Evolutionary conservation across 1,140 invertebrate species (phyloP).

Genomic region (Diabrotica virgifera): DNA sequence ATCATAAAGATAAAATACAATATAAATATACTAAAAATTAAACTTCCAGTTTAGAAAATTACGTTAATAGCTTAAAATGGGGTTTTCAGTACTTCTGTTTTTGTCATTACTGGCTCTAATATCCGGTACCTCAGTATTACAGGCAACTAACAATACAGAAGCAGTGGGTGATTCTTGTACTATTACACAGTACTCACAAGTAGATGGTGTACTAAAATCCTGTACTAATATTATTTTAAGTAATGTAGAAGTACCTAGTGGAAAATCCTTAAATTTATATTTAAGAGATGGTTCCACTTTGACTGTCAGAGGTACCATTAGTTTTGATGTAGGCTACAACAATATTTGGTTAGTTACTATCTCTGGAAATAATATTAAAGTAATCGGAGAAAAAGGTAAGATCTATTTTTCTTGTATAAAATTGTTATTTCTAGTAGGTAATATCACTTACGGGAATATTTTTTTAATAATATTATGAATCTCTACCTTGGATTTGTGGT

Average conservation of each 20-base stretch:
- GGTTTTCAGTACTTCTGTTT: too few species aligned
- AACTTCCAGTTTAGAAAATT: too few species aligned
- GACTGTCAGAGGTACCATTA: not conserved
- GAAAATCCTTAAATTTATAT: not conserved
- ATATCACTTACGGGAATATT: too few species aligned
- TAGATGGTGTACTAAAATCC: not conserved
- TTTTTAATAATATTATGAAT: too few species aligned
- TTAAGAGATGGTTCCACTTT: not conserved
- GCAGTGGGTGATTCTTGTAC: not conserved
- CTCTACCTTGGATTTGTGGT: too few species aligned
- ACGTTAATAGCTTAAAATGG: too few species aligned
- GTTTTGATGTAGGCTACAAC: not conserved
- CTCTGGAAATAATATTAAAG: not conserved
- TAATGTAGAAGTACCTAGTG: not conserved
- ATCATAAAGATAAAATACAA: too few species aligned
- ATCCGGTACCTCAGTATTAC: too few species aligned
- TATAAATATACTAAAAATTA: too few species aligned
- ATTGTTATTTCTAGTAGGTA: too few species aligned
- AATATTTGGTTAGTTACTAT: not conserved
- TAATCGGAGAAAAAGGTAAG: not conserved
- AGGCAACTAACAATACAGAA: too few species aligned
- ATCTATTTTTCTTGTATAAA: not conserved
- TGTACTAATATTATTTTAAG: not conserved
- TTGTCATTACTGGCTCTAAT: too few species aligned
- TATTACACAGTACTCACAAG: not conserved